Evolutionary conservation across 2,113 vertebrate genomes (phyloP).

Genomic region (Mastomys coucha): DNA sequence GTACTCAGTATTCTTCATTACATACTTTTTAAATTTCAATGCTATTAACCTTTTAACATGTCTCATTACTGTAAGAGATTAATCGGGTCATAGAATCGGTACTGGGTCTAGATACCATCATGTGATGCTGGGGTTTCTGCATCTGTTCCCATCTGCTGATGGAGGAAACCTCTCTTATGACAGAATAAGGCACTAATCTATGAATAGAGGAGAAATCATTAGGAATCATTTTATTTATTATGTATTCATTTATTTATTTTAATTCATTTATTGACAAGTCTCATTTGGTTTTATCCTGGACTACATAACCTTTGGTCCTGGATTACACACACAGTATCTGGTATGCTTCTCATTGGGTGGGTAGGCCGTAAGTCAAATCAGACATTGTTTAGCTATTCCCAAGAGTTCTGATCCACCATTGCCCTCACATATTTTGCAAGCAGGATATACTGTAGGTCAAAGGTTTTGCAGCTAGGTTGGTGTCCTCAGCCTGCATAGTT

Average conservation of each 20-base stretch:
- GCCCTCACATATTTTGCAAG: neutral
- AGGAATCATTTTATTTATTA: neutral
- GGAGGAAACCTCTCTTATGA: neutral
- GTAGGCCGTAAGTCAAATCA: neutral
- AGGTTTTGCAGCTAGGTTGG: neutral
- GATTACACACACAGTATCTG: neutral
- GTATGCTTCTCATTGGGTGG: neutral
- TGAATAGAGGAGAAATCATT: neutral
- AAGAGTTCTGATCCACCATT: neutral
- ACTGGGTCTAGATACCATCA: constrained; percentile 4
- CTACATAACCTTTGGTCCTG: neutral
- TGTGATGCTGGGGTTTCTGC: neutral
- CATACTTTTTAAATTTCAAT: neutral
- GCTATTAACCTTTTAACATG: constrained; percentile 5
- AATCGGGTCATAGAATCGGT: neutral
- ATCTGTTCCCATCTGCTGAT: neutral
- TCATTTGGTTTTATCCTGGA: neutral
- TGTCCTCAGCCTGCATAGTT: neutral
- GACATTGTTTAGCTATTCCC: neutral
- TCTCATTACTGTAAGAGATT: constrained; percentile 16
- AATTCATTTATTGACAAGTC: neutral
- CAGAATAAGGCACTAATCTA: neutral
- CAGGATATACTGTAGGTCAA: neutral
- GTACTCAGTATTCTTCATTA: constrained; percentile 40
- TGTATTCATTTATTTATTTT: neutral